phyloP scores from a whole-genome alignment of 2,888 invertebrate genomes.

The Rhogogaster chlorosoma region DNA sequence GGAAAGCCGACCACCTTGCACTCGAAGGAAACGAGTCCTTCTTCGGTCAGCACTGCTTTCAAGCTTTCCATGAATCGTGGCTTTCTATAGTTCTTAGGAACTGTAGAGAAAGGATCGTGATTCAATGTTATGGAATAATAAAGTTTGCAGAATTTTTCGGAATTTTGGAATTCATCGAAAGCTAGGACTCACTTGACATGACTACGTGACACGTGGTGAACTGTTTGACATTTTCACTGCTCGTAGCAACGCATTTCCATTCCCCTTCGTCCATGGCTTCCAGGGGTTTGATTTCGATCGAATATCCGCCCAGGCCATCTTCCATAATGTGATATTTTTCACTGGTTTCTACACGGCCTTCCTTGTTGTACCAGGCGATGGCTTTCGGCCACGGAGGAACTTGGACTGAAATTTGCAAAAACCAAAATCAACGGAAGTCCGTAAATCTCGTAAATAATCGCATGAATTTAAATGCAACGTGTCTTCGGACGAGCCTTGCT shows the following conservation, averaged over 20 bases:
- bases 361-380: constrained; percentile 93
- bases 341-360: constrained; percentile 86
- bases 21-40: constrained; percentile 95
- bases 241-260: constrained; percentile 94
- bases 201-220: constrained; percentile 87
- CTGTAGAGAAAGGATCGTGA: constrained; percentile 76
- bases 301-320: constrained; percentile 91
- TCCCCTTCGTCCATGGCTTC: constrained; percentile 92
- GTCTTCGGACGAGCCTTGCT: neutral
- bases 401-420: constrained; percentile 80
- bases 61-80: constrained; percentile 95
- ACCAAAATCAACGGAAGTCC: neutral
- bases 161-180: constrained; percentile 55
- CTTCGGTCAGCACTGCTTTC: constrained; percentile 93
- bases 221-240: constrained; percentile 86
- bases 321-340: constrained; percentile 88
- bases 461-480: neutral
- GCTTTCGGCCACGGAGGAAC: constrained; percentile 93
- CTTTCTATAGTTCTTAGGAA: constrained; percentile 93
- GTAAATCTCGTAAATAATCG: neutral
- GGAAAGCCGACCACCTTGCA: constrained; percentile 96
- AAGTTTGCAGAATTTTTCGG: neutral
- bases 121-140: neutral
- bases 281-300: constrained; percentile 86
- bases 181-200: constrained; percentile 85